Base-by-base conservation (phyloP, 1,140 invertebrate genomes). In the Ectropis grisescens region DNA sequence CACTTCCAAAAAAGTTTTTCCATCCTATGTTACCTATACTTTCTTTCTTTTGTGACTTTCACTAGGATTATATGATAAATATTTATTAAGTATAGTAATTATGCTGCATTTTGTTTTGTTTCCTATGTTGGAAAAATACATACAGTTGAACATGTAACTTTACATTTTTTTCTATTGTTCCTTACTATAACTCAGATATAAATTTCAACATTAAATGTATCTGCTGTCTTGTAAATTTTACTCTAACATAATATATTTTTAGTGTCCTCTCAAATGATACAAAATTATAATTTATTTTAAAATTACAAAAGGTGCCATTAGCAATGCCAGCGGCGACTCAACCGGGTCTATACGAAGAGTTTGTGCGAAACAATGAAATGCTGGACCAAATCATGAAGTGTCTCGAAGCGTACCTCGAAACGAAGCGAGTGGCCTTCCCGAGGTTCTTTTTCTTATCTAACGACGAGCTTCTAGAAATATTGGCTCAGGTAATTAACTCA, bases 361-460 rank as follows among this genome's bases (percentile, higher is more conserved):
- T 95, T 9, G 79, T 86, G 40, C 89, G 89, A 44, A 93, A 92
- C 33, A 95, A 94, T 67, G 85, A 86, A 33, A 83, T 92, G 47
- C 67, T 95, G 4, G 94, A 93, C 54, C 86, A 90, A 55, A 92
- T 93, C 28, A 86, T 94, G 76, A 94, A 94, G 55, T 93, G 90
- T 33, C 71, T 92, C 4, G 91, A 92, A 60, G 90, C 90, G 0
- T 93, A 93, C 61, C 66, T 93, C 29, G 91, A 97, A 75, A 94
- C 93, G 10, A 97, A 97, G 67, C 85, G 95, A 28, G 88, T 96
- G 1, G 92, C 92, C 4, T 98, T 97, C 75, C 94, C 95, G 12
- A 82, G 95, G 27, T 86, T 98, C 79, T 98, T 97, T 81, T 98
- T 98, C 71, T 80, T 98, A 12, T 97, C 95, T 1, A 97, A 98